Percentiles rank a stretch among this genome's conserved stretches.
These are phyloP conservation scores for Sebastes trivittatus DNA, from an alignment of 2,797 vertebrate genomes.

Conservation along the genomic window DNA sequence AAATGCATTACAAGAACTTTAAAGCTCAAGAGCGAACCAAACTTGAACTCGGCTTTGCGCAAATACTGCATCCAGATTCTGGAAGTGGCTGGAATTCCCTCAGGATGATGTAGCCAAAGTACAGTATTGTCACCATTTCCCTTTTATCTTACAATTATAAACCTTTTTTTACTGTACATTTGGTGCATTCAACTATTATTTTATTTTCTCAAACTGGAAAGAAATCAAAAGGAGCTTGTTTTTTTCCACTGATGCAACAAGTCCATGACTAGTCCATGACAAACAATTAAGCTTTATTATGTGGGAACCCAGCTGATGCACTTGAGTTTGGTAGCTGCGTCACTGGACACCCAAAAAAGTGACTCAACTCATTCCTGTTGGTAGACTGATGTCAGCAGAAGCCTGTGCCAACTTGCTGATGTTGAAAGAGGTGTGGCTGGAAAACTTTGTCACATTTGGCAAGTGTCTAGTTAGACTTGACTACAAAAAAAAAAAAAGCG, in stretches of 20 bases:
- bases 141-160: neutral
- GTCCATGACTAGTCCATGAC: constrained; percentile 18
- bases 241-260: constrained; percentile 28
- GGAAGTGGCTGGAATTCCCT: constrained; percentile 32
- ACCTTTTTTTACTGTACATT: neutral
- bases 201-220: neutral
- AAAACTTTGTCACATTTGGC: constrained; percentile 2
- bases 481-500: neutral
- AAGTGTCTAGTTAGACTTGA: neutral
- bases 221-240: neutral
- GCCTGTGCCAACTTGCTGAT: constrained; percentile 24
- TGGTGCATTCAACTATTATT: too few species aligned
- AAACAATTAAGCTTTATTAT: neutral
- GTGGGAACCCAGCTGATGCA: neutral
- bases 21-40: too few species aligned
- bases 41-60: neutral
- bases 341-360: neutral
- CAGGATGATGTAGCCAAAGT: neutral
- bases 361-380: constrained; percentile 28
- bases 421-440: neutral
- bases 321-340: neutral
- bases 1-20: too few species aligned
- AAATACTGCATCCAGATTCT: constrained; percentile 2
- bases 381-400: constrained; percentile 17
- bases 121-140: neutral